Percentiles rank a stretch among this genome's conserved stretches.
Evolutionary conservation across 2,113 vertebrate genomes (phyloP).

Genomic region (Haemorhous mexicanus): DNA sequence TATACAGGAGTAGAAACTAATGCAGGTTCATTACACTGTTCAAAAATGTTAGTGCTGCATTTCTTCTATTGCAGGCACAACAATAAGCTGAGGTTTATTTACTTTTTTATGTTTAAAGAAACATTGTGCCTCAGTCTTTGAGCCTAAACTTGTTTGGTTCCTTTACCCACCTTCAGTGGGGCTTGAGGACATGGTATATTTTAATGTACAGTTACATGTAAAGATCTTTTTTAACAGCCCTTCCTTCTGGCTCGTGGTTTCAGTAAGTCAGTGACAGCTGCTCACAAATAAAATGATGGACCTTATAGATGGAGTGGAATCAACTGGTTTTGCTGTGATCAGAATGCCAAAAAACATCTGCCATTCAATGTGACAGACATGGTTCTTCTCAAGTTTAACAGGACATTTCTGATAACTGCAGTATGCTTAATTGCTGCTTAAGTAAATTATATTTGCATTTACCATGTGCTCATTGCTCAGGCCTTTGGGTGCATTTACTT

Average conservation of each 20-base stretch:
- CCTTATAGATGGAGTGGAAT: neutral
- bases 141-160: neutral
- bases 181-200: neutral
- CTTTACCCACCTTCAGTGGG: neutral
- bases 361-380: neutral
- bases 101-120: neutral
- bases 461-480: conserved; percentile 11
- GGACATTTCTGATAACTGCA: conserved; percentile 22
- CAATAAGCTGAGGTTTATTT: neutral
- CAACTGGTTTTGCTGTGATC: neutral
- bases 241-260: neutral
- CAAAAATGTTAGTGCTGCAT: neutral
- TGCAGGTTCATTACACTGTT: neutral
- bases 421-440: conserved; percentile 34
- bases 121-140: neutral
- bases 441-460: conserved; percentile 47
- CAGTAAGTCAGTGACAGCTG: neutral
- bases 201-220: neutral
- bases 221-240: neutral
- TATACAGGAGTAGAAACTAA: neutral
- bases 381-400: conserved; percentile 10
- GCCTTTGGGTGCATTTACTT: conserved; percentile 56
- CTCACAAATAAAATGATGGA: neutral
- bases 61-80: neutral
- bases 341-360: neutral